Evolutionary conservation across 2,797 vertebrate genomes (phyloP), one percentile per base, ranked within the genome.

Genomic region (Harpagifer antarcticus): DNA sequence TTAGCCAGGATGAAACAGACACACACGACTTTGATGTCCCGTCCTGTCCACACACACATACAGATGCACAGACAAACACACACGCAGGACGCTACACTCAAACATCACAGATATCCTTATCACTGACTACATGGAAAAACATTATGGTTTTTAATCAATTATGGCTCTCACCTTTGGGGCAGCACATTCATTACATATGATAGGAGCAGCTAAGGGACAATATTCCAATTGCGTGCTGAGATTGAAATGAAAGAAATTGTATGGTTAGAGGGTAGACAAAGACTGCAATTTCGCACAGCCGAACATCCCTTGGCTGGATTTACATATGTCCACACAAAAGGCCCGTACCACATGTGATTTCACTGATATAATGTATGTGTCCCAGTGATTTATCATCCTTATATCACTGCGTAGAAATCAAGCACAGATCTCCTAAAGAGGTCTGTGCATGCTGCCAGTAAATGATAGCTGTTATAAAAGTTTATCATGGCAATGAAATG

Each of bases 81-180:
- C 63, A 74, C 9, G 40, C 62, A 68, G 43, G 56, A 74, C 56
- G 62, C 57, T 40, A 37, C 49, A 37, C 66, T 40, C 70, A 69
- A 73, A 79, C 61, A 74, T 64, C 74, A 57, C 62, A 82, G 66
- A 87, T 74, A 87, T 79, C 79, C 83, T 83, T 81, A 85, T 85
- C 79, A 59, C 68, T 45, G 71, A 81, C 77, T 74, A 83, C 65
- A 85, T 74, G 81, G 73, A 90, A 89, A 93, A 94, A 93, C 88
- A 93, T 90, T 90, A 92, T 84, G 91, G 84, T 91, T 94, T 94
- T 94, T 93, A 93, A 95, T 94, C 94, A 94, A 94, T 94, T 94
- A 93, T 59, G 73, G 68, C 84, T 71, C 76, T 87, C 93, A 93
- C 90, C 94, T 94, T 91, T 92, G 90, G 92, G 92, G 91, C 88